A percentile compares a stretch with the other conserved stretches of the same genome.
Evolutionary conservation across 2,888 invertebrate species (phyloP).

Genomic region (Drosophila parthenogenetica): DNA sequence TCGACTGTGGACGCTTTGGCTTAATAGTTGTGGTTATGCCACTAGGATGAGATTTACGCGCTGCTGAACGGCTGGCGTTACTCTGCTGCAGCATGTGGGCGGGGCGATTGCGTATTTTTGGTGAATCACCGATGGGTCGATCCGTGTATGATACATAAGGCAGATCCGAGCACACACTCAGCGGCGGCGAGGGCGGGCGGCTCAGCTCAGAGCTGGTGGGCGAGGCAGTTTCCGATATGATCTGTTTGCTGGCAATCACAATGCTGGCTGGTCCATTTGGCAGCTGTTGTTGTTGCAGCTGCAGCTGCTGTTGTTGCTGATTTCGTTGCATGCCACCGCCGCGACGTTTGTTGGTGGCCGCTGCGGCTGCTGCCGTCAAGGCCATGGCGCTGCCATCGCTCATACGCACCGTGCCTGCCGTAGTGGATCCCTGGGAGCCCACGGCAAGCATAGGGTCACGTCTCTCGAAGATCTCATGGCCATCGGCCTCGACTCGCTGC

Average conservation of each 20-base stretch:
- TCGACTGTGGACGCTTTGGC: constrained; percentile 85
- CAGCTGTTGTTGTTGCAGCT: constrained; percentile 34
- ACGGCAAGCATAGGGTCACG: constrained; percentile 30
- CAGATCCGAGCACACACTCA: constrained; percentile 94
- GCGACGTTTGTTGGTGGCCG: constrained; percentile 75
- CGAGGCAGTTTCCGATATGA: constrained; percentile 73
- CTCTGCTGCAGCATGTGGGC: constrained; percentile 67
- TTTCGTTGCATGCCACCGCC: constrained; percentile 38
- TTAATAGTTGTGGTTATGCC: constrained; percentile 77
- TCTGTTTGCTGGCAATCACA: constrained; percentile 71
- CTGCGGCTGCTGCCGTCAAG: constrained; percentile 58
- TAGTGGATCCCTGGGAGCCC: constrained; percentile 3
- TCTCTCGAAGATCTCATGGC: constrained; percentile 80
- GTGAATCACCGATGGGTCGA: constrained; percentile 95
- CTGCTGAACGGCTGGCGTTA: constrained; percentile 66
- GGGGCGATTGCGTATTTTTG: constrained; percentile 89
- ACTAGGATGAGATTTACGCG: constrained; percentile 79
- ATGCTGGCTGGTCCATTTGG: constrained; percentile 60
- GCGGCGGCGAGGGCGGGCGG: constrained; percentile 91
- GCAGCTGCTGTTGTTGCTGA: constrained; percentile 43
- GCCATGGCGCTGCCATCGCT: constrained; percentile 54
- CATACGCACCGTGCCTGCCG: constrained; percentile 23
- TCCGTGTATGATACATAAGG: constrained; percentile 97
- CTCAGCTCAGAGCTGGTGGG: constrained; percentile 84
- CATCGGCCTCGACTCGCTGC: constrained; percentile 82